These are phyloP conservation scores for Brachycybe producta DNA, from an alignment of 2,888 invertebrate genomes.

Conservation along the genomic window DNA sequence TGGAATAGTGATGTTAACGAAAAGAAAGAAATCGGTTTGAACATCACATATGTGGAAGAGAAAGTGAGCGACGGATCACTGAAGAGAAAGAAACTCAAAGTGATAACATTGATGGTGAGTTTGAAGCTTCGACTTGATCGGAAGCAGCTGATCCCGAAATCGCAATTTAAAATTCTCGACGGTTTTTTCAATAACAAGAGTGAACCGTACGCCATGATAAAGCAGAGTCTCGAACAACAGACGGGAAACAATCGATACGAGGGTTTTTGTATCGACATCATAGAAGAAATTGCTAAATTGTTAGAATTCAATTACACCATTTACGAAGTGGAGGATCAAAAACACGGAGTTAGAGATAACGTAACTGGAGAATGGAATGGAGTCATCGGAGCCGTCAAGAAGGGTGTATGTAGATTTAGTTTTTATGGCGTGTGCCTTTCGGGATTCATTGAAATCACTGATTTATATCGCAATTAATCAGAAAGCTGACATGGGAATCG, in stretches of 20 bases:
- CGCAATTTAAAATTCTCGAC: too few species aligned
- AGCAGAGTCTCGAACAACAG: constrained; percentile 25
- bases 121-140: too few species aligned
- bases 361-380: constrained; percentile 24
- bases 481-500: constrained; percentile 91
- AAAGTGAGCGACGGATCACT: neutral
- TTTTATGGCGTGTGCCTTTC: neutral
- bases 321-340: constrained; percentile 29
- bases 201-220: constrained; percentile 38
- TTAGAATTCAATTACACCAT: constrained; percentile 38
- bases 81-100: neutral
- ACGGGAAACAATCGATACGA: constrained; percentile 33
- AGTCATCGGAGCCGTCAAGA: constrained; percentile 24
- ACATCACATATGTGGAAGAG: neutral
- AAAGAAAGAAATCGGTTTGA: neutral
- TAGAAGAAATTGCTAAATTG: constrained; percentile 35
- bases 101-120: constrained; percentile 2
- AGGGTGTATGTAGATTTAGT: constrained; percentile 21
- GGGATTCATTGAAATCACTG: neutral
- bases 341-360: constrained; percentile 22
- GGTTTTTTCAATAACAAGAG: too few species aligned
- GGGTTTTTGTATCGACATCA: constrained; percentile 39
- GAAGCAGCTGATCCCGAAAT: too few species aligned
- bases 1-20: constrained; percentile 5
- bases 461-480: constrained; percentile 30